phyloP scores from a whole-genome alignment of 2,888 invertebrate genomes.

The Amphipyra tragopoginis region DNA sequence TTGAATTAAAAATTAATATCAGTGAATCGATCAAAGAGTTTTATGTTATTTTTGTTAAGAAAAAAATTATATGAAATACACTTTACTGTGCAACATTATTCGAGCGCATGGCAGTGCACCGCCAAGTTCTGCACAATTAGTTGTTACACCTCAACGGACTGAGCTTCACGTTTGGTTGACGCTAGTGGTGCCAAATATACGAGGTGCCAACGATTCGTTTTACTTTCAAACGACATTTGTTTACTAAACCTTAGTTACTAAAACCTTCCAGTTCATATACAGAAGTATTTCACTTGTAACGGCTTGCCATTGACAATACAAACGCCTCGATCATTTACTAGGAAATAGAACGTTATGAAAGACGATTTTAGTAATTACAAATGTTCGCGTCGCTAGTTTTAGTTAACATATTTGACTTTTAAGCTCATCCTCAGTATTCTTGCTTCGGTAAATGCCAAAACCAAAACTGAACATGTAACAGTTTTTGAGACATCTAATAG shows the following conservation, averaged over 20 bases:
- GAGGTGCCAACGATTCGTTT: conserved; percentile 80
- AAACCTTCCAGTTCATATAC: conserved; percentile 27
- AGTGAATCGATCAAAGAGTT: too few relatives aligned
- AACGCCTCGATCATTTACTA: conserved; percentile 25
- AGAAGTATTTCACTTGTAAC: conserved; percentile 29
- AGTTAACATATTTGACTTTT: conserved; percentile 6
- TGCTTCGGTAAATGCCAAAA: conserved; percentile 4
- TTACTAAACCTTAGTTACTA: conserved; percentile 33
- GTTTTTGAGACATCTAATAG: too few relatives aligned
- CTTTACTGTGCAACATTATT: too few relatives aligned
- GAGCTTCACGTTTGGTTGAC: conserved; percentile 63
- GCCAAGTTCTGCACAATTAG: conserved; percentile 6
- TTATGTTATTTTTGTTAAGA: too few relatives aligned
- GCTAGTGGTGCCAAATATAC: conserved; percentile 85
- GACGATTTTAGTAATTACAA: conserved; percentile 4
- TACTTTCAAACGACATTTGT: conserved; percentile 38
- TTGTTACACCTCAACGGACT: conserved; percentile 27
- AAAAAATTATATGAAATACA: too few relatives aligned
- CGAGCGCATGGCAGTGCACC: conserved; percentile 6
- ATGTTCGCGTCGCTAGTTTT: conserved; percentile 33
- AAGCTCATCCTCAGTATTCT: conserved; percentile 20
- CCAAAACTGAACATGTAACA: too few relatives aligned
- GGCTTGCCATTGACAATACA: conserved; percentile 49
- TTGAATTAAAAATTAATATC: too few relatives aligned
- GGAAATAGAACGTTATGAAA: conserved; percentile 12